Conservation (phyloP, 92 coral and sea anemone species). For the Phenganax marumi region DNA sequence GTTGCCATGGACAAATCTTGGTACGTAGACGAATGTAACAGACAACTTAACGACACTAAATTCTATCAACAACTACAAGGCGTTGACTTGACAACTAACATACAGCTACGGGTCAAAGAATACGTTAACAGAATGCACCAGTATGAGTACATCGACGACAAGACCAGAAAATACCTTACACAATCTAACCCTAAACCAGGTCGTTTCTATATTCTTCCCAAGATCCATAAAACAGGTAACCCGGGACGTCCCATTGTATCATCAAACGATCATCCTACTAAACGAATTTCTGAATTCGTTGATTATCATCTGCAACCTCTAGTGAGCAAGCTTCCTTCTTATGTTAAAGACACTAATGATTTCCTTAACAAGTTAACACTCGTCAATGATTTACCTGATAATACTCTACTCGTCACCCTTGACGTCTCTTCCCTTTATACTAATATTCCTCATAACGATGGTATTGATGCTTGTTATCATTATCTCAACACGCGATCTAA, state of each 20-base stretch:
- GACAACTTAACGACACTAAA: too few species aligned
- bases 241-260: slow-evolving; percentile 30
- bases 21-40: too few species aligned
- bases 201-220: neutral
- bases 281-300: slow-evolving; percentile 10
- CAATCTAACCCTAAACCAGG: neutral
- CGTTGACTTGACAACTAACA: slow-evolving; percentile 25
- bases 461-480: slow-evolving; percentile 36
- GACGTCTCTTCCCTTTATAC: slow-evolving; percentile 32
- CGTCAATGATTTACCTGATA: neutral
- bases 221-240: slow-evolving; percentile 5
- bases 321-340: slow-evolving; percentile 4
- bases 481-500: slow-evolving; percentile 6
- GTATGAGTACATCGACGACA: slow-evolving; percentile 19
- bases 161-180: slow-evolving; percentile 41
- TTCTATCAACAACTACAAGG: slow-evolving; percentile 7
- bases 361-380: neutral
- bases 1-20: too few species aligned
- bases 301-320: slow-evolving; percentile 24
- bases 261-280: slow-evolving; percentile 17
- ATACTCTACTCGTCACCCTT: neutral
- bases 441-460: slow-evolving; percentile 40
- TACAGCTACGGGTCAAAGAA: slow-evolving; percentile 17
- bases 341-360: slow-evolving; percentile 34
- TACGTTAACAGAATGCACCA: slow-evolving; percentile 27